Conservation (phyloP, 2,113 vertebrate species). For the Aptenodytes patagonicus region DNA sequence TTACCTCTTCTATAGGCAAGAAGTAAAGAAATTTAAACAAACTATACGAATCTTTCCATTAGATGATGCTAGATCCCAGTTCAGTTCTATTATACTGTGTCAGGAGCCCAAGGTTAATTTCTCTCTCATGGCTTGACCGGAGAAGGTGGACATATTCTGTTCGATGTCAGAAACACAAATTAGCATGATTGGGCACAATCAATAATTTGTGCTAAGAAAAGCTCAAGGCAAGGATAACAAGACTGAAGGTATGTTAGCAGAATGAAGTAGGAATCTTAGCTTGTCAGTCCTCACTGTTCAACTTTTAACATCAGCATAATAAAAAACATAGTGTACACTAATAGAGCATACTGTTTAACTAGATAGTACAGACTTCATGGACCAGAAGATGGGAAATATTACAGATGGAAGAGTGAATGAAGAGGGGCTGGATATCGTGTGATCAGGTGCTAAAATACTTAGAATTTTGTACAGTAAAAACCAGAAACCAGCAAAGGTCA, state of each 20-base stretch:
- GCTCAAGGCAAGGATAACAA: slow-evolving; percentile 24
- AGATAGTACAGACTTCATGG: neutral
- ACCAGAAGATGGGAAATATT: neutral
- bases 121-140: neutral
- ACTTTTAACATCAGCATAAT: neutral
- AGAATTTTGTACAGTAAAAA: neutral
- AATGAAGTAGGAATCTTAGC: neutral
- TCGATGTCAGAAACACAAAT: slow-evolving; percentile 18
- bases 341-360: neutral
- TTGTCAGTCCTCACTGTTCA: neutral
- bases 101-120: slow-evolving; percentile 4
- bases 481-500: neutral
- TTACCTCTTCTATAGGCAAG: neutral
- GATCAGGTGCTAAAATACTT: neutral
- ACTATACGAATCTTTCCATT: neutral
- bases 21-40: neutral
- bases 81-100: neutral
- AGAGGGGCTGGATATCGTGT: neutral
- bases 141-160: neutral
- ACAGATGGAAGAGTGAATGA: neutral
- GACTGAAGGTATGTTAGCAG: neutral
- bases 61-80: neutral
- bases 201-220: slow-evolving; percentile 38
- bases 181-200: neutral
- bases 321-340: neutral